These are phyloP conservation scores for Penelope pileata DNA, from an alignment of 2,113 vertebrate genomes.

Conservation along the genomic window DNA sequence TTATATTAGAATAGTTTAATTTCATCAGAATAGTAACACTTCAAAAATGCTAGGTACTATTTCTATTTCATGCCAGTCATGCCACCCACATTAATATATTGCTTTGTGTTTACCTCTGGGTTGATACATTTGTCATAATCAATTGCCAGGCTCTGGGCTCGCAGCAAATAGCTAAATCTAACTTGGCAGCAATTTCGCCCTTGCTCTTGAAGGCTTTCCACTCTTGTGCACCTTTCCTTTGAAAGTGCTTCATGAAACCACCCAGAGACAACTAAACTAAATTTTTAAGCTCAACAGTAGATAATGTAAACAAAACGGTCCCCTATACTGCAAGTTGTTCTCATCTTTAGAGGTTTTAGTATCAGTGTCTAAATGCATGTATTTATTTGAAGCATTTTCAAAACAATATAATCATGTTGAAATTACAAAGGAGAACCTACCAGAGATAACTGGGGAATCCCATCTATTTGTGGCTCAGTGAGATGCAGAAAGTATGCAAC, in stretches of 20 bases:
- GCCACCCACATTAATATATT: not conserved
- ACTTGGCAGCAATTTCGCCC: not conserved
- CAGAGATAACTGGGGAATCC: not conserved
- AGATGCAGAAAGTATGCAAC: not conserved
- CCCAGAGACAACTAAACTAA: not conserved
- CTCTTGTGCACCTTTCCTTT: not conserved
- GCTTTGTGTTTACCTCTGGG: not conserved
- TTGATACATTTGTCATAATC: not conserved
- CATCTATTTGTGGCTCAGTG: not conserved
- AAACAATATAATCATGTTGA: not conserved
- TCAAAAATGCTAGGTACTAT: constrained; percentile 4
- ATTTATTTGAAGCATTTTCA: not conserved
- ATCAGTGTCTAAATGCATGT: not conserved
- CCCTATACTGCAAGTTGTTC: not conserved
- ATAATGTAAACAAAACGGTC: not conserved
- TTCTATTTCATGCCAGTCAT: constrained; percentile 15
- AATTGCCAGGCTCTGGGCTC: not conserved
- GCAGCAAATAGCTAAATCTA: not conserved
- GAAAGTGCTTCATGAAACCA: not conserved
- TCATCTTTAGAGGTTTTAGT: not conserved
- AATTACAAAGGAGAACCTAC: not conserved
- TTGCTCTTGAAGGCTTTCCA: not conserved
- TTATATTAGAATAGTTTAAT: not conserved
- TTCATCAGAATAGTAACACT: not conserved
- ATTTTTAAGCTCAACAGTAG: not conserved